phyloP scores from a whole-genome alignment of 2,888 invertebrate genomes.

The Hemaris fuciformis region DNA sequence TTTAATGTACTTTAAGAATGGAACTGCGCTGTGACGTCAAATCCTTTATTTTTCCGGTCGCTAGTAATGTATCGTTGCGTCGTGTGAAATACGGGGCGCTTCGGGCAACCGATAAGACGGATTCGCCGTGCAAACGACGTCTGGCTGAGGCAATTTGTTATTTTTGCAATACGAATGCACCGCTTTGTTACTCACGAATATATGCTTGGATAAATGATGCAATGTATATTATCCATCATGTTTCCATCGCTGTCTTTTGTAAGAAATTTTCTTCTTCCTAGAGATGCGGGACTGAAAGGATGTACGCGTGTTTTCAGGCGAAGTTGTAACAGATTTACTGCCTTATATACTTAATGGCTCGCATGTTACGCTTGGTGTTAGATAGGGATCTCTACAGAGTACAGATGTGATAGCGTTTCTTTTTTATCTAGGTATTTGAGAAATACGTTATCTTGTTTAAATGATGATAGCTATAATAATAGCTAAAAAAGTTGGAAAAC shows the following conservation, averaged over 20 bases:
- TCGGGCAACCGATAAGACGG: constrained; percentile 23
- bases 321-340: background rate
- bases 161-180: constrained; percentile 36
- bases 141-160: constrained; percentile 31
- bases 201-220: background rate
- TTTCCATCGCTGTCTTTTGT: background rate
- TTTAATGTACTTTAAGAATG: background rate
- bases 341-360: background rate
- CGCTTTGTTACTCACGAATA: background rate
- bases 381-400: background rate
- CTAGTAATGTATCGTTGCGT: constrained; percentile 7
- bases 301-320: background rate
- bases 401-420: background rate
- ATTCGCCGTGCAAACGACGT: constrained; percentile 25
- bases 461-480: too few relatives aligned
- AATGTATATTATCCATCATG: background rate
- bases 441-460: too few relatives aligned
- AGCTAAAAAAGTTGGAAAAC: too few relatives aligned
- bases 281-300: background rate
- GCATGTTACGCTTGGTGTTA: background rate
- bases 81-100: constrained; percentile 19
- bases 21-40: background rate
- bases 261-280: background rate
- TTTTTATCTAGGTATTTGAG: too few relatives aligned
- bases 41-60: constrained; percentile 5